phyloP scores from a whole-genome alignment of 23 tunicate genomes.

The Clavelina lepadiformis region DNA sequence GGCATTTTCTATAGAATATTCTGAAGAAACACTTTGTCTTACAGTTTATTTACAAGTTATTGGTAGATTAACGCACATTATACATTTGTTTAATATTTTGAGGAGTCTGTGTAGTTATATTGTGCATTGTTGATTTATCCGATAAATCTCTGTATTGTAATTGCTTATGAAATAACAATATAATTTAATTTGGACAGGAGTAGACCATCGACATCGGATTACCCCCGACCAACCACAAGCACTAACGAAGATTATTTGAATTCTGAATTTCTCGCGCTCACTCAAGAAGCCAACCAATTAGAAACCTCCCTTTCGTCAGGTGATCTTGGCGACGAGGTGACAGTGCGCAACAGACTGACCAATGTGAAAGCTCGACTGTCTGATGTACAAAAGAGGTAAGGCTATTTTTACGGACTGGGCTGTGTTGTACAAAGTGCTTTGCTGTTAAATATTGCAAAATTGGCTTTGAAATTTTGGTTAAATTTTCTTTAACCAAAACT shows the following conservation, averaged over 20 bases:
- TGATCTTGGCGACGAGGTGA: slow-evolving; percentile 25
- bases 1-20: neutral
- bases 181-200: too few relatives aligned
- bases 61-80: too few relatives aligned
- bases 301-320: slow-evolving; percentile 7
- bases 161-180: too few relatives aligned
- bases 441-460: neutral
- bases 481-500: too few relatives aligned
- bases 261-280: slow-evolving; percentile 46
- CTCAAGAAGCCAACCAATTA: slow-evolving; percentile 54
- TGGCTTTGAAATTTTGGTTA: too few relatives aligned
- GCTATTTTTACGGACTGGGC: neutral
- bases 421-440: neutral
- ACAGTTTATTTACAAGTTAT: too few relatives aligned
- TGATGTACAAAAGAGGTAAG: slow-evolving; percentile 65
- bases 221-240: too few relatives aligned
- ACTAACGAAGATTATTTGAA: slow-evolving; percentile 51
- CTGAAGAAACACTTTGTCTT: neutral
- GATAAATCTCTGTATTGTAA: too few relatives aligned
- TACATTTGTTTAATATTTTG: too few relatives aligned
- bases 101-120: too few relatives aligned
- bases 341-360: slow-evolving; percentile 61
- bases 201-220: too few relatives aligned
- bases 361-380: slow-evolving; percentile 65
- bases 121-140: too few relatives aligned